Conservation (phyloP, 1,140 invertebrate species). For the Drosophila cardini region DNA sequence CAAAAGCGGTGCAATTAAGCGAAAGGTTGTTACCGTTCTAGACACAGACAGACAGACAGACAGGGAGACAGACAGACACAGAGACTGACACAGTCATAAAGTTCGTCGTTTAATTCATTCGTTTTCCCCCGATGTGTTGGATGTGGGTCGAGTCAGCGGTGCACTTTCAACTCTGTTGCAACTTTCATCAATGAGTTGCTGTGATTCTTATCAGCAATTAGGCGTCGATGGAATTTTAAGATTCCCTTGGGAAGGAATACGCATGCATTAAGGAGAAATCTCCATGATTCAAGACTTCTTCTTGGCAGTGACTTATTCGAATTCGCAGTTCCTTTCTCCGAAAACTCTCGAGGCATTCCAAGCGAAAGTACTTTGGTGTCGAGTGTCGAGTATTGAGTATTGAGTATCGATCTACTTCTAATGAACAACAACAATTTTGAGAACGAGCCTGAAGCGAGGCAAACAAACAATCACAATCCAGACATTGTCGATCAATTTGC, state of each 20-base stretch:
- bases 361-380: conserved; percentile 59
- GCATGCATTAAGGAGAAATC: conserved; percentile 37
- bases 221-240: conserved; percentile 31
- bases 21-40: conserved; percentile 51
- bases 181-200: conserved; percentile 44
- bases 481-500: conserved; percentile 57
- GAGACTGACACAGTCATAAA: conserved; percentile 28
- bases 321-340: conserved; percentile 45
- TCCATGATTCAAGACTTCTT: conserved; percentile 9
- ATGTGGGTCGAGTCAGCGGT: conserved; percentile 46
- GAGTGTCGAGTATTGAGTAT: neutral
- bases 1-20: conserved; percentile 56
- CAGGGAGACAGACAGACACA: too few relatives aligned
- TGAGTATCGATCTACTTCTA: conserved; percentile 51
- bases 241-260: conserved; percentile 24
- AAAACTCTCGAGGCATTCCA: conserved; percentile 46
- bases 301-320: conserved; percentile 12
- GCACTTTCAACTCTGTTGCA: conserved; percentile 46
- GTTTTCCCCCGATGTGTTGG: conserved; percentile 16
- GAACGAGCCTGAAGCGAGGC: conserved; percentile 23
- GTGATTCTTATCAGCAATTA: conserved; percentile 70
- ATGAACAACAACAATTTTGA: conserved; percentile 44
- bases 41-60: neutral
- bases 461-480: conserved; percentile 33
- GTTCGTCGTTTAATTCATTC: conserved; percentile 59